Evolutionary conservation across 1,140 invertebrate genomes (phyloP), one percentile per base, ranked within the genome.

Genomic region (Saxidomus purpurata): DNA sequence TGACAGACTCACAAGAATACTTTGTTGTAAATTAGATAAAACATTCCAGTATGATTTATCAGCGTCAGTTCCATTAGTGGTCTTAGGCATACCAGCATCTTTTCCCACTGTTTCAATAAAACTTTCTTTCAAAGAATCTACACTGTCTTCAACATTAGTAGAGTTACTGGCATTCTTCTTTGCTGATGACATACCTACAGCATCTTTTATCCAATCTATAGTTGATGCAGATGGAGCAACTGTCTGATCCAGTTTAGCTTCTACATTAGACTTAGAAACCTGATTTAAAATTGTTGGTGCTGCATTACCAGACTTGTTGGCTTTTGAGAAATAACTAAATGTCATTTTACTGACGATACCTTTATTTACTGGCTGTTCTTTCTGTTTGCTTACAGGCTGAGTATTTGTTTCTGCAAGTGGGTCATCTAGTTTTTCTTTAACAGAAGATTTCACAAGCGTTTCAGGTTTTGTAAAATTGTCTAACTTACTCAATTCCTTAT

Each of bases 21-120:
- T 84, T 84, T 84, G 82, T 40, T 38, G 82, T 49, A 84, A 47
- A 67, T 71, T 71, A 19, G 59, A 84, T 13, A 84, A 25, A 38
- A 67, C 38, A 67, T 40, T 67, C 38, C 59, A 69, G 43, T 84
- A 84, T 25, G 82, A 61, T 28, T 52, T 36, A 22, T 81, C 79
- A 4, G 13, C 47, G 0, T 81, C 52, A 8, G 31, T 49, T 52
- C 15, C 22, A 31, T 61, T 38, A 11, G 34, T 71, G 25, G 19
- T 47, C 59, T 67, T 71, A 34, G 61, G 22, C 34, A n/a, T n/a
- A 36, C 0, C 22, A 17, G 19, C 3, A 17, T 19, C 59, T 22
- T 43, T 38, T 40, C 31, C 28, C 6, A n/a, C 19, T 67, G n/a
- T 40, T 22, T 40, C 40, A n/a, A 25, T 6, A 17, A 47, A 25